These are phyloP conservation scores for Leucopsar rothschildi DNA, from an alignment of 2,113 vertebrate species.

Conservation along the genomic window DNA sequence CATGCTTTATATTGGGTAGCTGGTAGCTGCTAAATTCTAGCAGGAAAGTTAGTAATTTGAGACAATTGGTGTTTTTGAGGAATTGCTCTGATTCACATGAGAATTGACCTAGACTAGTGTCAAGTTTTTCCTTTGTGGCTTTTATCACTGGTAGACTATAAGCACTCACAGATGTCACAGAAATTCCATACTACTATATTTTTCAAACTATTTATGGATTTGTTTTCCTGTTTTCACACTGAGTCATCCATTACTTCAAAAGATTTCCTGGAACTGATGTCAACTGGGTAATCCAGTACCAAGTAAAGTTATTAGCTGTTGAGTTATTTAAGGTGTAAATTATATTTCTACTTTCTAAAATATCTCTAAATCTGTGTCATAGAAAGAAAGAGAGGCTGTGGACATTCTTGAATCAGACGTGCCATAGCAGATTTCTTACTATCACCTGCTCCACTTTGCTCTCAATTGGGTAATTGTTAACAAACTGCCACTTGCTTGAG, in stretches of 20 bases:
- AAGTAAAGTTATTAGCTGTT: background rate
- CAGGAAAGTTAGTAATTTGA: background rate
- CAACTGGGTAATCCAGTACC: background rate
- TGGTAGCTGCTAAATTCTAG: background rate
- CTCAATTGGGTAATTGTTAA: conserved; percentile 15
- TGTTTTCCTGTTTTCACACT: background rate
- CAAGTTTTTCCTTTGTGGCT: background rate
- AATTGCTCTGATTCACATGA: background rate
- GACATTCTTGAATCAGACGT: background rate
- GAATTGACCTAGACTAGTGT: background rate
- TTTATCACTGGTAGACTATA: background rate
- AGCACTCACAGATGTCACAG: background rate
- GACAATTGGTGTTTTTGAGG: background rate
- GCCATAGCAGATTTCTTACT: background rate
- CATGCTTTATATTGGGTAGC: background rate
- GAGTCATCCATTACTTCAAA: background rate
- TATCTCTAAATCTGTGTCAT: background rate
- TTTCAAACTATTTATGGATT: background rate
- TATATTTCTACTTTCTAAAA: background rate
- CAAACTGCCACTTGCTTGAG: background rate
- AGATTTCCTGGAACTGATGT: background rate
- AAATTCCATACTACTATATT: background rate
- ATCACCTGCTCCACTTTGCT: conserved; percentile 21
- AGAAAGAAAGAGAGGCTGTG: background rate
- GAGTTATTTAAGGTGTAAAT: background rate